Percentiles rank a stretch among this genome's conserved stretches.
Conservation (phyloP, 2,113 vertebrate species). For the Notothenia coriiceps region DNA sequence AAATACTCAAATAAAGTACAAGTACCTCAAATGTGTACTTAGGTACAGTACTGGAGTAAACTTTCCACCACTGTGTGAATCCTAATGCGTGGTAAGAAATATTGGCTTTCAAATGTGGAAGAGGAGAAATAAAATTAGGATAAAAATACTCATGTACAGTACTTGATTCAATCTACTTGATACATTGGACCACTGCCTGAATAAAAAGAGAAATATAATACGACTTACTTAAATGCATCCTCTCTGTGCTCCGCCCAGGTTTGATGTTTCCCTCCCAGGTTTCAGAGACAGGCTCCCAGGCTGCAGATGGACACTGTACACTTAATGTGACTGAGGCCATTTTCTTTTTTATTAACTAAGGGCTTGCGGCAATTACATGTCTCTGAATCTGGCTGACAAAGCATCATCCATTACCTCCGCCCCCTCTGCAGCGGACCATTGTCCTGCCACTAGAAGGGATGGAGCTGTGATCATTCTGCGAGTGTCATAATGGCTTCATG, state of each 20-base stretch:
- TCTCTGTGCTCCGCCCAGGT: constrained; percentile 19
- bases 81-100: too few relatives aligned
- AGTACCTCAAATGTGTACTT: too few relatives aligned
- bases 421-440: constrained; percentile 16
- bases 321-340: constrained; percentile 31
- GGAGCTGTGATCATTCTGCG: constrained; percentile 50
- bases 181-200: too few relatives aligned
- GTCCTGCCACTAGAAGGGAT: constrained; percentile 33
- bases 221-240: constrained; percentile 14
- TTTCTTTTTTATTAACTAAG: constrained; percentile 45
- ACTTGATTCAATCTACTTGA: too few relatives aligned
- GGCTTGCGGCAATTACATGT: constrained; percentile 40
- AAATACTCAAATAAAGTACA: too few relatives aligned
- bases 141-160: too few relatives aligned
- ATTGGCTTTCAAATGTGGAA: too few relatives aligned
- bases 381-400: constrained; percentile 53
- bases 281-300: constrained; percentile 29
- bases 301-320: constrained; percentile 44
- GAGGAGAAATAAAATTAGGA: too few relatives aligned
- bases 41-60: too few relatives aligned
- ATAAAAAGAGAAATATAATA: too few relatives aligned
- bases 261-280: constrained; percentile 2
- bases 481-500: constrained; percentile 47
- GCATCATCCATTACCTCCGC: constrained; percentile 30
- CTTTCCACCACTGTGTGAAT: too few relatives aligned